These are phyloP conservation scores for Otolemur crassicaudatus DNA, from an alignment of 2,797 vertebrate species.

Conservation along the genomic window DNA sequence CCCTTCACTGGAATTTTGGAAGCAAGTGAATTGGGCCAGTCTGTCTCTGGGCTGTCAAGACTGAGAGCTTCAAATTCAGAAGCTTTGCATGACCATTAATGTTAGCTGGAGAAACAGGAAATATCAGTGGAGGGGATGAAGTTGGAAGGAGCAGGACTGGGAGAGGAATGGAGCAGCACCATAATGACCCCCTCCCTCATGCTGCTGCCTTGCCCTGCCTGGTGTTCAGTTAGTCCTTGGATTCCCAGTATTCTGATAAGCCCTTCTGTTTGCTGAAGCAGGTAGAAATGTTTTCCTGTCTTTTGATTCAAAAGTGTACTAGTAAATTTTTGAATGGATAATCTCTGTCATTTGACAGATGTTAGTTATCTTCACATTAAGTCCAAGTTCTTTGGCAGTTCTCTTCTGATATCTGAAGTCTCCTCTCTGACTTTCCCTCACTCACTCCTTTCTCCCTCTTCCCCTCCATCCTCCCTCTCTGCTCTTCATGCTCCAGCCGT, in stretches of 20 bases:
- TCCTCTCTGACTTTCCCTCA: not conserved
- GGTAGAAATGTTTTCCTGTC: not conserved
- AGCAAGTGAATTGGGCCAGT: not conserved
- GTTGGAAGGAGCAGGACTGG: rapidly evolving
- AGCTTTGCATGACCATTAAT: not conserved
- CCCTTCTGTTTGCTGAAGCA: not conserved
- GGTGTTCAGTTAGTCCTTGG: not conserved
- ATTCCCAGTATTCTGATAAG: not conserved
- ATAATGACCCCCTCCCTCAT: rapidly evolving
- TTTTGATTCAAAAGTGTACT: not conserved
- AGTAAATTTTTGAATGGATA: not conserved
- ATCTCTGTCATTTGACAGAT: not conserved
- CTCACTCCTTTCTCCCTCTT: not conserved
- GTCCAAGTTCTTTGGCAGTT: not conserved
- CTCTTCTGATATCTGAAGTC: not conserved
- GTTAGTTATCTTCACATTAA: not conserved
- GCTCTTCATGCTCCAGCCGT: not conserved
- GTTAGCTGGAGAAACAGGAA: not conserved
- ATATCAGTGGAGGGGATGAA: not conserved
- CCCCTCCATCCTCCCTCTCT: no score
- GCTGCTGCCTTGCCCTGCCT: not conserved
- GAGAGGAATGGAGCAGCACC: rapidly evolving
- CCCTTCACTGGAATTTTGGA: not conserved
- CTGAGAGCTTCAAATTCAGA: not conserved
- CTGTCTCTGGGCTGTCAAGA: not conserved